phyloP scores from a whole-genome alignment of 2,113 vertebrate species.

The Clarias batrachus region DNA sequence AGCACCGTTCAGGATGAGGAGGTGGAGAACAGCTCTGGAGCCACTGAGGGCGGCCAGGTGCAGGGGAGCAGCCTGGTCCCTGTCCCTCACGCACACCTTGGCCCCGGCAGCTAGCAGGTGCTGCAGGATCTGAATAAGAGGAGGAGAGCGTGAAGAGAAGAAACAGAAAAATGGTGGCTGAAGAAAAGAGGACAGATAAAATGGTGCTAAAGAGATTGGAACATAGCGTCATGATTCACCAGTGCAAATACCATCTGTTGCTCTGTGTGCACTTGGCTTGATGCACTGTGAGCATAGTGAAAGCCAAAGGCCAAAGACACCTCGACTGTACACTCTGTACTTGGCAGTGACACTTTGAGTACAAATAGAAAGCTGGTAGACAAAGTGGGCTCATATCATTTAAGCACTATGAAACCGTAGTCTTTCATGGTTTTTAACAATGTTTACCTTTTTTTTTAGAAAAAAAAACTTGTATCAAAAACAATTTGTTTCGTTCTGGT shows the following conservation, averaged over 20 bases:
- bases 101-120: conserved; percentile 47
- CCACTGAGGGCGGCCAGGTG: conserved; percentile 65
- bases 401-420: background rate
- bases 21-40: background rate
- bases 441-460: background rate
- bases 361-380: background rate
- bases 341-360: conserved; percentile 27
- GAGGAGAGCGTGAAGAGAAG: background rate
- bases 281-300: background rate
- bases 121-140: conserved; percentile 42
- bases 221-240: conserved; percentile 2
- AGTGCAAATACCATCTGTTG: conserved; percentile 52
- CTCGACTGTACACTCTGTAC: conserved; percentile 27
- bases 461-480: background rate
- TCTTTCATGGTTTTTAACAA: no score
- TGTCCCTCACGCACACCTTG: conserved; percentile 35
- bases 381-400: background rate
- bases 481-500: background rate
- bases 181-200: conserved; percentile 5
- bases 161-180: background rate
- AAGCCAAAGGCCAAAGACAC: conserved; percentile 39
- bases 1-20: conserved; percentile 46
- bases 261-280: conserved; percentile 36
- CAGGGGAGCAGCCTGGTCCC: conserved; percentile 31
- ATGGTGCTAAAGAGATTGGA: conserved; percentile 35